phyloP scores from a whole-genome alignment of 2,888 invertebrate species.

The Schizaphis graminum region DNA sequence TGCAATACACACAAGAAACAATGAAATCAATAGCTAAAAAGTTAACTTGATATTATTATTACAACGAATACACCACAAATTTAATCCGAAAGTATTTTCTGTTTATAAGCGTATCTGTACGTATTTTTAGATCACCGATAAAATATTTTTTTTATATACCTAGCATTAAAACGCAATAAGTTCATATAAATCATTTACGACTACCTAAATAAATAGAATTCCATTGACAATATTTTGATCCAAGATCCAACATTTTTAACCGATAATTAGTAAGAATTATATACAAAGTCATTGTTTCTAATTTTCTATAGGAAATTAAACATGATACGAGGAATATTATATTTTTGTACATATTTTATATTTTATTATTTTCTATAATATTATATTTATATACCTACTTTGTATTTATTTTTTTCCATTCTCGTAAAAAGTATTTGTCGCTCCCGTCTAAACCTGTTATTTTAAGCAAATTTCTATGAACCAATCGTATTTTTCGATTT shows the following conservation, averaged over 20 bases:
- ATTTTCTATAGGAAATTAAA: background rate
- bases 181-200: background rate
- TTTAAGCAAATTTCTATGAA: background rate
- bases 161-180: background rate
- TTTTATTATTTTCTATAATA: background rate
- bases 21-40: background rate
- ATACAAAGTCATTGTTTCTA: background rate
- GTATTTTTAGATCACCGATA: background rate
- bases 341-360: background rate
- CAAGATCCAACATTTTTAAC: background rate
- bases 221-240: background rate
- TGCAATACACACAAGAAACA: background rate
- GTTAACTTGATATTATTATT: background rate
- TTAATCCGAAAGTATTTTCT: background rate
- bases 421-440: background rate
- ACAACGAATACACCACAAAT: background rate
- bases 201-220: background rate
- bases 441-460: background rate
- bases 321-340: background rate
- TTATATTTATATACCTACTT: background rate
- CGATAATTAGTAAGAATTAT: background rate
- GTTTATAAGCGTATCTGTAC: background rate
- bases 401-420: background rate
- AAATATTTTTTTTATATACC: background rate
- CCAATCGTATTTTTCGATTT: background rate